Base-by-base conservation (phyloP, 2,797 vertebrate species). In the Sitta carolinensis region DNA sequence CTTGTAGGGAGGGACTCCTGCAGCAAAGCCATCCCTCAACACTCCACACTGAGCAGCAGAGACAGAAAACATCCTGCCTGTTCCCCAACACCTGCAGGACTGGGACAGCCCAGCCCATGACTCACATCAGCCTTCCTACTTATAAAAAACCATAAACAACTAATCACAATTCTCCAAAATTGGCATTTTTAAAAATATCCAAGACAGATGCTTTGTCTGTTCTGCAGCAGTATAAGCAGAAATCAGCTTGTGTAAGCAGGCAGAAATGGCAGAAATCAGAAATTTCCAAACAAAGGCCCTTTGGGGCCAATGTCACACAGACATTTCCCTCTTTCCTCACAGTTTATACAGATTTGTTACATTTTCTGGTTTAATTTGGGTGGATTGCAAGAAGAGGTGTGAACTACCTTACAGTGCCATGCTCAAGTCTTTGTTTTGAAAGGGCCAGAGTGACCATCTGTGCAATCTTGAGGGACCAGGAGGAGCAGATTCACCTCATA, bases 101-200 rank as follows among this genome's bases (percentile, higher is more conserved):
- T 73, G 63, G 88, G 69, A 86, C 77, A 93, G 67, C 83, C 83
- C 83, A 76, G 66, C 14, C 70, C 69, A 40, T 84, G 83, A 93
- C 52, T 94, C 74, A 82, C 23, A 93, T 47, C 77, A 76, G 63
- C 47, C 57, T 55, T 73, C 42, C 69, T 47, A 29, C 67, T 91
- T 67, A 14, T 5, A 32, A 54, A 72, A 54, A 73, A 16, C 1
- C 40, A n/a, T 29, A 26, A 69, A 51, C n/a, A 73, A 70, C 32
- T 87, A 91, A 87, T 93, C 70, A 76, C 11, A 18, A 22, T 86
- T 92, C 51, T 84, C 58, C 72, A 89, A 87, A 95, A 86, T 20
- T 23, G n/a, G 42, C 27, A 34, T 68, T 84, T 93, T 85, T n/a
- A 85, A 93, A 95, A 95, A 92, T 93, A 91, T 13, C 73, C 52